Conservation (phyloP, 1,140 invertebrate genomes). For the Caenorhabditis inopinata region DNA sequence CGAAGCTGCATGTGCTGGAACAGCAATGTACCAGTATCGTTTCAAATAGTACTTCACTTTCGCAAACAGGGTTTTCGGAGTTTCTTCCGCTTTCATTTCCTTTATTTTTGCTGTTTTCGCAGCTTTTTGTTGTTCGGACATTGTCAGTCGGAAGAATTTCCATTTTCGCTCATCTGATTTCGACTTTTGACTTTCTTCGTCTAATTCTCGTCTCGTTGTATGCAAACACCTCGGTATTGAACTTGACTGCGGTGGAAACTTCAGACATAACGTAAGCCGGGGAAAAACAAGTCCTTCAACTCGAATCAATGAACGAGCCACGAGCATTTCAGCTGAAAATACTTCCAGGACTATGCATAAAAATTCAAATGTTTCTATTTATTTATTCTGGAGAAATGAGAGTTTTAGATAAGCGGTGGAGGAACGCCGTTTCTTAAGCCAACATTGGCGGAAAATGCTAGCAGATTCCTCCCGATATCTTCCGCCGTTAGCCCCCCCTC, state of each 20-base stretch:
- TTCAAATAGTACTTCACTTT: constrained; percentile 65
- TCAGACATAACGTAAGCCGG: background rate
- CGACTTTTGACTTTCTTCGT: constrained; percentile 13
- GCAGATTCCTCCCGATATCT: too few species aligned
- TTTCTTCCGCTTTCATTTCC: constrained; percentile 53
- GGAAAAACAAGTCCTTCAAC: too few species aligned
- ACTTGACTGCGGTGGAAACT: background rate
- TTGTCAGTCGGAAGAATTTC: constrained; percentile 40
- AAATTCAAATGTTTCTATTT: too few species aligned
- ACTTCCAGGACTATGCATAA: too few species aligned
- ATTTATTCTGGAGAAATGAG: too few species aligned
- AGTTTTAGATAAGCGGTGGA: too few species aligned
- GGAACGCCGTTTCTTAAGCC: too few species aligned
- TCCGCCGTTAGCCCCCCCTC: too few species aligned
- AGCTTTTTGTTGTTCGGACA: constrained; percentile 52
- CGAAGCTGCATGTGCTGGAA: constrained; percentile 53
- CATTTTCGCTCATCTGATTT: background rate
- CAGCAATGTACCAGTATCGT: constrained; percentile 63
- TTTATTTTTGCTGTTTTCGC: constrained; percentile 48
- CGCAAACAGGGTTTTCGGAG: constrained; percentile 50
- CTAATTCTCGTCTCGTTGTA: too few species aligned
- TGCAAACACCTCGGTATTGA: background rate
- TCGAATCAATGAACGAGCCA: background rate
- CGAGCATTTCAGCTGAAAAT: background rate
- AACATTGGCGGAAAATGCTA: too few species aligned